A percentile compares a stretch with the other conserved stretches of the same genome.
Conservation (phyloP, 2,797 vertebrate species). For the Harpagifer antarcticus region DNA sequence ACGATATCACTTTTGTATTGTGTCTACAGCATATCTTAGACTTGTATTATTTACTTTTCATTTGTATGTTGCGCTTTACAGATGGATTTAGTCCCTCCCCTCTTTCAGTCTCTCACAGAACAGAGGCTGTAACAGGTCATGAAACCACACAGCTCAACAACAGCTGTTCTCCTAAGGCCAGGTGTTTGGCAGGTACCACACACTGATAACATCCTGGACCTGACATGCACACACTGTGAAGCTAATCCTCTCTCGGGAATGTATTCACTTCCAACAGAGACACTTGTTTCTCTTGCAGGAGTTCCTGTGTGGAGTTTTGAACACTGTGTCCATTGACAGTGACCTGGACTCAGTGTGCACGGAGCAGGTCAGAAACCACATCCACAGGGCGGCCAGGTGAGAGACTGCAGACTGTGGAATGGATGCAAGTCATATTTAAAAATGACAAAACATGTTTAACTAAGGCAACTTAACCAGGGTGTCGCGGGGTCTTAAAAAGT, state of each 20-base stretch:
- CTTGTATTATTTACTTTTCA: neutral
- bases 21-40: neutral
- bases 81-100: neutral
- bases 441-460: neutral
- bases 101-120: constrained; percentile 40
- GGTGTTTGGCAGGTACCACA: constrained; percentile 74
- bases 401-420: constrained; percentile 1
- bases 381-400: constrained; percentile 71
- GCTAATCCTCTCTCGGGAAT: neutral
- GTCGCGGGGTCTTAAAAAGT: too few species aligned
- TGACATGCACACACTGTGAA: neutral
- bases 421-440: neutral
- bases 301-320: constrained; percentile 80
- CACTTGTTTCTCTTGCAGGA: constrained; percentile 59
- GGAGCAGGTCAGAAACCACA: constrained; percentile 68
- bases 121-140: constrained; percentile 30
- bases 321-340: constrained; percentile 79
- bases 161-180: constrained; percentile 38
- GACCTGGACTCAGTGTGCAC: constrained; percentile 83
- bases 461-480: too few species aligned
- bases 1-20: neutral
- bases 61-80: neutral
- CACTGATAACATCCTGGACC: constrained; percentile 6
- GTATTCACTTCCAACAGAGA: neutral
- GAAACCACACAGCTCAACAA: constrained; percentile 20